Conservation (phyloP, 2,888 invertebrate species). For the Fabriciana adippe region DNA sequence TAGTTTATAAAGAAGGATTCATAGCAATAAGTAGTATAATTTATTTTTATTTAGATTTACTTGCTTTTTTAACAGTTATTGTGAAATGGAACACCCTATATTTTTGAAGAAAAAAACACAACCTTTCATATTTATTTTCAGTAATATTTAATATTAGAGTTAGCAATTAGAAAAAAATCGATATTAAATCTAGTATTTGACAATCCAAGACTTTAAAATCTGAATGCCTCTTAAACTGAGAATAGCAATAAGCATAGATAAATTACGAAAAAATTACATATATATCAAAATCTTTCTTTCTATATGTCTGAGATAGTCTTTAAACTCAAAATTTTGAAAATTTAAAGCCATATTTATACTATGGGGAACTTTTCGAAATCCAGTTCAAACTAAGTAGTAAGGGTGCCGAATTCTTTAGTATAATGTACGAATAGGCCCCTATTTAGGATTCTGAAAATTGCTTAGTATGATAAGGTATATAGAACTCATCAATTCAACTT, state of each 20-base stretch:
- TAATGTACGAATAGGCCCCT: not conserved
- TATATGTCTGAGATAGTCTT: not conserved
- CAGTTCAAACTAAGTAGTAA: not conserved
- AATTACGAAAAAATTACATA: not conserved
- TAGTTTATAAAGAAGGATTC: slow-evolving; percentile 25
- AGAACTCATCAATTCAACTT: slow-evolving; percentile 28
- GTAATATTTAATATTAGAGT: too few relatives aligned
- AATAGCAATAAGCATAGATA: slow-evolving; percentile 2
- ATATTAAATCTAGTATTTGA: not conserved
- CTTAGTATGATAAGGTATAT: slow-evolving; percentile 15
- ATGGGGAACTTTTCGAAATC: not conserved
- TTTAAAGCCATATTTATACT: not conserved
- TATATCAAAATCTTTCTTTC: not conserved
- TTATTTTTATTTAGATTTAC: slow-evolving; percentile 4
- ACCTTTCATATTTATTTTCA: too few relatives aligned
- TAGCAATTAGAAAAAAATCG: too few relatives aligned
- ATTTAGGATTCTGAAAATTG: slow-evolving; percentile 4
- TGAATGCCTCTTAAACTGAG: not conserved
- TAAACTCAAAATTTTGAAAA: not conserved
- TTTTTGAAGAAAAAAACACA: too few relatives aligned
- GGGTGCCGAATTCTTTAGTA: not conserved
- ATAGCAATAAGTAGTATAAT: slow-evolving; percentile 30
- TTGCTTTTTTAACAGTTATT: not conserved
- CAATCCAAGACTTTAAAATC: not conserved
- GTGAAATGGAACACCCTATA: too few relatives aligned